These are phyloP conservation scores for Geotrypetes seraphini DNA, from an alignment of 2,797 vertebrate species.

Conservation along the genomic window DNA sequence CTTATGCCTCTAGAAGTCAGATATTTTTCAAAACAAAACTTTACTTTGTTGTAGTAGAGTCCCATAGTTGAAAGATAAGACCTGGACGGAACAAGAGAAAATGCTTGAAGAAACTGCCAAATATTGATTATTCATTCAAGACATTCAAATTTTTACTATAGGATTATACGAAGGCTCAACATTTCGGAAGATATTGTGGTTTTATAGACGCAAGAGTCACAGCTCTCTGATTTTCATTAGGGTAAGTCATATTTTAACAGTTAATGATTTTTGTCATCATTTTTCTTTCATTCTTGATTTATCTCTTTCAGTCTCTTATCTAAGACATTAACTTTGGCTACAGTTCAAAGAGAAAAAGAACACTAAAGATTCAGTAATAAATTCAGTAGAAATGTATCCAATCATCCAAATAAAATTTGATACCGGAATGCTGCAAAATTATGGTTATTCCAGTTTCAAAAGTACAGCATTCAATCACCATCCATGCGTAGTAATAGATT, in stretches of 20 bases:
- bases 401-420: background rate
- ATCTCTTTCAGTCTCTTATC: background rate
- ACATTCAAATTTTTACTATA: background rate
- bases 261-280: background rate
- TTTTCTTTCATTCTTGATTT: background rate
- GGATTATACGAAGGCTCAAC: background rate
- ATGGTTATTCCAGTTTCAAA: background rate
- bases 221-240: background rate
- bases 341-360: background rate
- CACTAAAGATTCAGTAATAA: background rate
- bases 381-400: background rate
- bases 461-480: background rate
- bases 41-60: no score
- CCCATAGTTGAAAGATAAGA: no score
- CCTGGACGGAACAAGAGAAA: no score
- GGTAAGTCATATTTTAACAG: background rate
- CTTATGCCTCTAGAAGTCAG: no score
- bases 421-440: background rate
- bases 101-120: background rate
- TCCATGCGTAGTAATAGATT: background rate
- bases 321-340: background rate
- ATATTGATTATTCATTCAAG: background rate
- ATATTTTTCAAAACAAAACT: no score
- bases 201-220: background rate
- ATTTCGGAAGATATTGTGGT: background rate